Base-by-base conservation (phyloP, 1,140 invertebrate species). In the Eupeodes corollae region DNA sequence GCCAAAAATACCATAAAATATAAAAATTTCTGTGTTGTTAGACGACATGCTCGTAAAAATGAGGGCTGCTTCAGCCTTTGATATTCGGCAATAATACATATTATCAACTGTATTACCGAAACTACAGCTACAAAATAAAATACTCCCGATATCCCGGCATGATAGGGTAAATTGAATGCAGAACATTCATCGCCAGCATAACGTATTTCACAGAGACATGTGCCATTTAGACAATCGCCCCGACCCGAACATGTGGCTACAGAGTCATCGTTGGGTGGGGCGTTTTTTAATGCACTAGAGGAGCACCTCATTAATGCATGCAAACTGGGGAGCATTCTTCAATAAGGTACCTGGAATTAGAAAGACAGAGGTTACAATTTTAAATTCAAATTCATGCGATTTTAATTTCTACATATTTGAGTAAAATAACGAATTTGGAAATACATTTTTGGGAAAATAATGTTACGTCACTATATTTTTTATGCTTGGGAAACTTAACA, bases 11-110 rank as follows among this genome's bases (percentile, higher is more conserved):
- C 87, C 48, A 94, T 79, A 51, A 92, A 80, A 63, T 94, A 94
- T 8, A 96, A 76, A 52, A 91, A 73, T 73, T 96, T 96, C 63
- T 93, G 91, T 5, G 85, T 92, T 44, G 90, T 94, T 34, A 94
- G 77, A 56, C 84, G 78, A 61, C 87, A 91, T 9, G 90, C 89
- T 49, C 80, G 74, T 1, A 86, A 61, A 46, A 91, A 72, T 2
- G 83, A 84, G 10, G 86, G 86, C 38, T 84, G 79, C 72, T 92
- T 89, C 70, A 88, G 79, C 53, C 82, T 73, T 52, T 82, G 73
- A 75, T 87, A 92, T 71, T 93, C 90, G 13, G 79, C 79, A 26
- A 82, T 74, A 46, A 90, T 79, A 62, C 86, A 88, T 69, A 88
- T 86, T 32, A 90, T 78, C 46, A 95, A 73, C 71, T 95, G 91